Evolutionary conservation across 1,140 invertebrate species (phyloP), one percentile per base, ranked within the genome.

Genomic region (Atta texana): DNA sequence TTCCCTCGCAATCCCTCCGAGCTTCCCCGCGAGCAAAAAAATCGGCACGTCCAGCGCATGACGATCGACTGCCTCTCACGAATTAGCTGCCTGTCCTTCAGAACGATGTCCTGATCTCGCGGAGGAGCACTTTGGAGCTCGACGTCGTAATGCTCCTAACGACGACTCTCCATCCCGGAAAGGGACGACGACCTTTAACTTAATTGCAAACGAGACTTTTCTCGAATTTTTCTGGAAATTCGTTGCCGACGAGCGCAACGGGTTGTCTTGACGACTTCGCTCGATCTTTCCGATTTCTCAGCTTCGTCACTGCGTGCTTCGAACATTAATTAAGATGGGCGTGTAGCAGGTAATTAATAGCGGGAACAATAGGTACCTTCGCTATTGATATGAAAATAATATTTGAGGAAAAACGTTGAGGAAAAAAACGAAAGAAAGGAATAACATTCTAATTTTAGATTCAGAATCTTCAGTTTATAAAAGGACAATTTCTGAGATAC

Each of bases 201-300:
- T 80, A 87, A 88, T 89, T 89, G 86, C 88, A 59, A 84, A 85
- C 77, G 86, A 85, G 72, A 85, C 75, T 44, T 44, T 44, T 44
- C 39, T 44, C 10, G 39, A 44, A 80, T 89, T 68, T 74, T 82
- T 72, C 64, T 34, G 66, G 86, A 84, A 66, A 89, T 84, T 82
- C 63, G 78, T 81, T 69, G 76, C 31, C 31, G 31, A 34, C 31
- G 5, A 34, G 5, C 24, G 24, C 64, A 64, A 68, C 44, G 14
- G 39, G 61, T 53, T 28, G 44, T n/a, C 78, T 44, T 81, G 66
- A 81, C 66, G 18, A 81, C 66, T 81, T 81, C 12, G 34, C 34
- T 44, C 78, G 51, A 28, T 16, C 66, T 55, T 57, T 24, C 51
- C 49, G 78, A 57, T 81, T 39, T 81, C 51, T 21, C 51, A 31